Evolutionary conservation across 2,113 vertebrate species (phyloP), one percentile per base, ranked within the genome.

Genomic region (Etheostoma spectabile): DNA sequence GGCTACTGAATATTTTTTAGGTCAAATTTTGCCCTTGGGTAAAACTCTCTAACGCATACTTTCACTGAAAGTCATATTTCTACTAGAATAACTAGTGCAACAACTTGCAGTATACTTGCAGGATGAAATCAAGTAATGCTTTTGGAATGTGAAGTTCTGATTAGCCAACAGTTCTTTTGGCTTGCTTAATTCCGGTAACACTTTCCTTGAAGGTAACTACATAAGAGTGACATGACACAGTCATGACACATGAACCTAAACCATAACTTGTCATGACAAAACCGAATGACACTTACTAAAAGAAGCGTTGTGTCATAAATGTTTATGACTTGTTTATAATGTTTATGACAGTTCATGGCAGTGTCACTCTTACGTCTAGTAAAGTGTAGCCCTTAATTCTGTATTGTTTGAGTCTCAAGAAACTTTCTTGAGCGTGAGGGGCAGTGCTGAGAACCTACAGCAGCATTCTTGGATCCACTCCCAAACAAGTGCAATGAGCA

Each of bases 1-100:
- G 67, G 14, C 45, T 74, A 13, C 45, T 80, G 73, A 80, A 73
- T 80, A 12, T 59, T 84, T 72, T 87, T 57, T 73, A 83, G 79
- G 79, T 83, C 88, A 86, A 0, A 49, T 48, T 22, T 48, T 78
- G 67, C 87, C 80, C 63, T 56, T 1, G 52, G 74, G 69, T 59
- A 11, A 59, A 82, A n/a, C 62, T 81, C 45, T 57, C 52, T 46
- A 60, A 70, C 42, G 74, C 24, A 77, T 30, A 19, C 18, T 60
- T 53, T 67, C 11, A 45, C 7, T 27, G 10, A 46, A 79, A 76
- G 73, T 53, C 15, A 24, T n/a, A 22, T 45, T 66, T 57, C n/a
- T 48, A 42, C 19, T 5, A n/a, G 3, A 52, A 27, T 30, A 30
- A 49, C 35, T 4, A 19, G n/a, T 49, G 16, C 0, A 1, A 52